A percentile compares a stretch with the other conserved stretches of the same genome.
phyloP scores from a whole-genome alignment of 2,888 invertebrate species.

The Peribatodes rhomboidaria region DNA sequence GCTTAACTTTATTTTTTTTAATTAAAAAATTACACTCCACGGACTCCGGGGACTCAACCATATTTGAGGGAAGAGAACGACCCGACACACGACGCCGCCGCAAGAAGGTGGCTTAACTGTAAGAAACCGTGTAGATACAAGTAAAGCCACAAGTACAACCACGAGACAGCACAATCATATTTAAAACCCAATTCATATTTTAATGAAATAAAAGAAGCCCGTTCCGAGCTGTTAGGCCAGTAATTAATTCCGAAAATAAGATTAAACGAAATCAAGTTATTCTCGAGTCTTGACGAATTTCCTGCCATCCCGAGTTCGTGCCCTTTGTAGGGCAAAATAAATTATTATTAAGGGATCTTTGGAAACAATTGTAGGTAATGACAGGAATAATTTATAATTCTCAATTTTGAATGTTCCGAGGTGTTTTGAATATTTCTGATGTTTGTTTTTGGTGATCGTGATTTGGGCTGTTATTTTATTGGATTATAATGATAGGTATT shows the following conservation, averaged over 20 bases:
- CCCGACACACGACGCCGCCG: no score
- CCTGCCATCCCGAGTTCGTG: conserved; percentile 43
- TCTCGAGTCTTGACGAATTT: conserved; percentile 55
- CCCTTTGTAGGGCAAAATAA: conserved; percentile 59
- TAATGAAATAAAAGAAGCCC: conserved; percentile 32
- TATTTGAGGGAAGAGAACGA: no score
- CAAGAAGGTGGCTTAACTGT: no score
- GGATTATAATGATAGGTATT: not conserved
- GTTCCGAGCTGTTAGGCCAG: conserved; percentile 30
- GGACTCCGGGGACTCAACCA: no score
- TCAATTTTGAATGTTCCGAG: conserved; percentile 33
- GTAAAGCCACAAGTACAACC: no score
- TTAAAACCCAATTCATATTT: conserved; percentile 21
- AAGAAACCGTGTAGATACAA: no score
- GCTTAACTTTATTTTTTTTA: no score
- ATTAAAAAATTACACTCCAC: no score
- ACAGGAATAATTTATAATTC: conserved; percentile 44
- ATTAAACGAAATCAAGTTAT: conserved; percentile 47
- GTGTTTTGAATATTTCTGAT: conserved; percentile 17
- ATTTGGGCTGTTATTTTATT: conserved; percentile 7
- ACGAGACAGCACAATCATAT: no score
- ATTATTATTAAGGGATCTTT: conserved; percentile 61
- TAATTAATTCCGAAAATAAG: conserved; percentile 50
- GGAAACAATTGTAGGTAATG: conserved; percentile 56
- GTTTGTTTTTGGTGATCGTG: conserved; percentile 15